phyloP scores from a whole-genome alignment of 2,797 vertebrate species.

The Sebastes cheni region DNA sequence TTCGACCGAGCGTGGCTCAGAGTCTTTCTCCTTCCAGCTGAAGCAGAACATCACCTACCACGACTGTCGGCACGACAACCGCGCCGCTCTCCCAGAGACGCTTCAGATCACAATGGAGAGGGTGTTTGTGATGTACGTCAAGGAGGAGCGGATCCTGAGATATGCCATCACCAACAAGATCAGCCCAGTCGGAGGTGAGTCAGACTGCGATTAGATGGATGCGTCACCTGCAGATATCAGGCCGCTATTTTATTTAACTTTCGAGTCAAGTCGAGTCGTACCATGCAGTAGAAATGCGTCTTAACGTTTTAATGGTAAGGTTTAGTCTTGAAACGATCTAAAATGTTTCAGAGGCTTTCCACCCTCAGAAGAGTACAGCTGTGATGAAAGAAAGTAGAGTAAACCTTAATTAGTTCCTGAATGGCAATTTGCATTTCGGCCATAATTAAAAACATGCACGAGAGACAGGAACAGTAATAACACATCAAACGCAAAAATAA shows the following conservation, averaged over 20 bases:
- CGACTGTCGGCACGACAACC: conserved; percentile 81
- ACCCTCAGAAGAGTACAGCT: not conserved
- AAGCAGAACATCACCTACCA: conserved; percentile 90
- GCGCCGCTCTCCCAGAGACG: conserved; percentile 29
- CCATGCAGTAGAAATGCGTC: not conserved
- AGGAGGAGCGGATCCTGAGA: conserved; percentile 89
- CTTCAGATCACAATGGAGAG: conserved; percentile 87
- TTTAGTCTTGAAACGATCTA: not conserved
- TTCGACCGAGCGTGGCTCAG: conserved; percentile 75
- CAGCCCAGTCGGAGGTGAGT: conserved; percentile 84
- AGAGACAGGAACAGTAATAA: not conserved
- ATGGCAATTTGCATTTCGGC: not conserved
- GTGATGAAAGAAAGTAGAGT: not conserved
- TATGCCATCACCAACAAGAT: conserved; percentile 92
- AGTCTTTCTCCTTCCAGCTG: conserved; percentile 86
- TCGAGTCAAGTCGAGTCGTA: not conserved
- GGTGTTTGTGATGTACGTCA: conserved; percentile 88
- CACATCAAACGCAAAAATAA: not conserved
- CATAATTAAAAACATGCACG: conserved; percentile 6
- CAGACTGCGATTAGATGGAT: not conserved
- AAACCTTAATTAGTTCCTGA: not conserved
- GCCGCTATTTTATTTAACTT: too few species aligned
- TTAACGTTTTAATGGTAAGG: not conserved
- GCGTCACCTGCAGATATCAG: not conserved
- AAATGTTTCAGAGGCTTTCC: not conserved